Evolutionary conservation across 1,140 invertebrate species (phyloP).

Genomic region (Scaptodrosophila lebanonensis): DNA sequence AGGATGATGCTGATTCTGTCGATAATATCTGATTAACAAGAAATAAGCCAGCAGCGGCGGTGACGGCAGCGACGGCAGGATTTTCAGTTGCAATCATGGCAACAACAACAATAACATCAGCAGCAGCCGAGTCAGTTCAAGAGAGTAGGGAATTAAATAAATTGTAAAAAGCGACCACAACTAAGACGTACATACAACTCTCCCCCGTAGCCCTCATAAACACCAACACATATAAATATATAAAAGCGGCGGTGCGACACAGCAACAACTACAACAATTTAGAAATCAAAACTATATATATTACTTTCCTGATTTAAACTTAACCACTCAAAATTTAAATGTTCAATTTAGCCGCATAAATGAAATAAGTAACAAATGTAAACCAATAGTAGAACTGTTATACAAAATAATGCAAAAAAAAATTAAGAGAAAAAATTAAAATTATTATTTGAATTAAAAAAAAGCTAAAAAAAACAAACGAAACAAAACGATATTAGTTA

Average conservation of each 20-base stretch:
- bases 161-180: conserved; percentile 58
- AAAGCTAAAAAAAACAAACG: conserved; percentile 16
- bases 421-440: conserved; percentile 28
- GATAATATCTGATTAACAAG: conserved; percentile 80
- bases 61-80: conserved; percentile 15
- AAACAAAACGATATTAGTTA: conserved; percentile 52
- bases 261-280: conserved; percentile 14
- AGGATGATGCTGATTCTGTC: conserved; percentile 89
- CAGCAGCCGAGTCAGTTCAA: conserved; percentile 45
- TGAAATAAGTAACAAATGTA: conserved; percentile 22
- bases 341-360: conserved; percentile 25
- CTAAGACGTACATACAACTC: not conserved
- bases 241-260: conserved; percentile 9
- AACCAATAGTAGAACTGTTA: conserved; percentile 43
- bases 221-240: not conserved
- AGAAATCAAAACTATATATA: no score
- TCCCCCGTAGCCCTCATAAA: not conserved
- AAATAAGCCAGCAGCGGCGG: conserved; percentile 36
- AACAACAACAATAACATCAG: conserved; percentile 19
- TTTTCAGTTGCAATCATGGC: conserved; percentile 18
- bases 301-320: no score
- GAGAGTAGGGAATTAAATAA: conserved; percentile 67
- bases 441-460: conserved; percentile 53
- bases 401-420: conserved; percentile 15
- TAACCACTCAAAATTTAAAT: no score